Evolutionary conservation across 2,888 invertebrate species (phyloP).

Genomic region (Xylota segnis): DNA sequence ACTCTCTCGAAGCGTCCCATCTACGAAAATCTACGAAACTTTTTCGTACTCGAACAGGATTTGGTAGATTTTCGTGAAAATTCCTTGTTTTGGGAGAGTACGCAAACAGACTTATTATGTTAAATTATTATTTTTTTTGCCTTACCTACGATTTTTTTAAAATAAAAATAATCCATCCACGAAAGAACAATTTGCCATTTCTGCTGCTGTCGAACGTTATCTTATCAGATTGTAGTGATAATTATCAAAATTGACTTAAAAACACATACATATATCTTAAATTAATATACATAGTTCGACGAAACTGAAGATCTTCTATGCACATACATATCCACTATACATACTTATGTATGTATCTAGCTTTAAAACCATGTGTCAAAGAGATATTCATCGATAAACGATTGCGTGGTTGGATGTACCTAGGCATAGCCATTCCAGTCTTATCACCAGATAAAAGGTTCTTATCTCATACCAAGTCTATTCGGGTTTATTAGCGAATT

Average conservation of each 20-base stretch:
- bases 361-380: constrained; percentile 4
- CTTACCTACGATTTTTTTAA: neutral
- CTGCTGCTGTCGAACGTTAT: constrained; percentile 30
- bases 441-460: constrained; percentile 54
- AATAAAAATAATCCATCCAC: constrained; percentile 9
- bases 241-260: constrained; percentile 27
- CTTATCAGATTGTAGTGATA: constrained; percentile 32
- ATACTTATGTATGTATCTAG: neutral
- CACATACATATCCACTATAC: neutral
- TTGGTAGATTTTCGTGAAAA: too few species aligned
- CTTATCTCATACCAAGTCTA: constrained; percentile 41
- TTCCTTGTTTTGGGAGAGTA: too few species aligned
- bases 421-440: constrained; percentile 11
- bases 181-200: constrained; percentile 5
- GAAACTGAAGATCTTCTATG: constrained; percentile 3
- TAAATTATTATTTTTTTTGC: neutral
- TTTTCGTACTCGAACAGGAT: too few species aligned
- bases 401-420: neutral
- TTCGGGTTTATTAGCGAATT: constrained; percentile 35
- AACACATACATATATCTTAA: neutral
- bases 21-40: too few species aligned
- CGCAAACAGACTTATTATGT: too few species aligned
- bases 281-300: constrained; percentile 9
- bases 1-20: too few species aligned
- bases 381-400: constrained; percentile 17